These are phyloP conservation scores for Metopia argyrocephala DNA, from an alignment of 2,888 invertebrate genomes.

Conservation along the genomic window DNA sequence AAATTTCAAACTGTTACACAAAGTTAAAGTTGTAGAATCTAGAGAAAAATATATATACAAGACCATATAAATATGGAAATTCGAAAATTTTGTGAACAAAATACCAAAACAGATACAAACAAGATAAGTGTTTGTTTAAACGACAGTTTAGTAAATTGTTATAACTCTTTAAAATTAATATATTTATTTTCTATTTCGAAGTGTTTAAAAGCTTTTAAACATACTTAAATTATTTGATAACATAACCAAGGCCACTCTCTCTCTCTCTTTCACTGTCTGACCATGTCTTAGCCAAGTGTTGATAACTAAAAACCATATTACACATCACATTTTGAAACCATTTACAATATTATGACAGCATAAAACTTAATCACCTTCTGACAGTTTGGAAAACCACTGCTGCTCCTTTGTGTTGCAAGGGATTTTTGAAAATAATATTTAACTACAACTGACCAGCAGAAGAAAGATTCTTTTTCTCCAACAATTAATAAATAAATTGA, in stretches of 20 bases:
- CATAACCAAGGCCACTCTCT: not conserved
- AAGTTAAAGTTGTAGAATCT: too few relatives aligned
- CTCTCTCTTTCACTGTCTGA: too few relatives aligned
- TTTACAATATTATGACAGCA: not conserved
- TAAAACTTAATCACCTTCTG: constrained; percentile 9
- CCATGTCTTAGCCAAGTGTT: not conserved
- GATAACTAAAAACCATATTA: not conserved
- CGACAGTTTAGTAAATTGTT: too few relatives aligned
- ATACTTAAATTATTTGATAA: not conserved
- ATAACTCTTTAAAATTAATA: not conserved
- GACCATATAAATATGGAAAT: too few relatives aligned
- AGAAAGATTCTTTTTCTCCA: not conserved
- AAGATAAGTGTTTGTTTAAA: too few relatives aligned
- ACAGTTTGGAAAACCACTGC: not conserved
- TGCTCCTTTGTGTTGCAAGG: too few relatives aligned
- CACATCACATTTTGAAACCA: too few relatives aligned
- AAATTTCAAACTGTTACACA: too few relatives aligned
- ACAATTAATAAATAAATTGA: not conserved
- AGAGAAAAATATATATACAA: too few relatives aligned
- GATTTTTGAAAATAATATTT: not conserved
- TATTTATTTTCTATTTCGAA: not conserved
- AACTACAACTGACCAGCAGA: not conserved
- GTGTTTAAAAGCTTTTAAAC: not conserved
- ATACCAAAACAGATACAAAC: too few relatives aligned
- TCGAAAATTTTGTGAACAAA: too few relatives aligned